Percentiles rank a stretch among this genome's conserved stretches.
Conservation (phyloP, 1,140 invertebrate species). For the Drosophila melanica region DNA sequence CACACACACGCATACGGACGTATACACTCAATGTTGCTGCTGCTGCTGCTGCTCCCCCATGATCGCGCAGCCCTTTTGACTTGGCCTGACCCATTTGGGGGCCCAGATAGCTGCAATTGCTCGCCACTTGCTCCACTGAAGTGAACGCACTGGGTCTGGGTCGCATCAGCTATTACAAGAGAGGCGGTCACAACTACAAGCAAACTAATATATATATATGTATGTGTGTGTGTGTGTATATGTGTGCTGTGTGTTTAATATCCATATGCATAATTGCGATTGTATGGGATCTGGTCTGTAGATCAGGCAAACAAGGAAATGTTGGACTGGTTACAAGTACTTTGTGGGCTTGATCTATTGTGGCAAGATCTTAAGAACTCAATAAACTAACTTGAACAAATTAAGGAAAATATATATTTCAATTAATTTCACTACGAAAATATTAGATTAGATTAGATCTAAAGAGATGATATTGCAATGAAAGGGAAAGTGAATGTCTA, state of each 20-base stretch:
- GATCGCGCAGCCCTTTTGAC: conserved; percentile 77
- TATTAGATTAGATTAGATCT: too few species aligned
- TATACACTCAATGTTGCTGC: conserved; percentile 25
- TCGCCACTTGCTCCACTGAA: conserved; percentile 48
- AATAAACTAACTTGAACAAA: too few species aligned
- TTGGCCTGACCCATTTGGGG: conserved; percentile 74
- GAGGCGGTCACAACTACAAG: conserved; percentile 28
- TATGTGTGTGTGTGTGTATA: conserved; percentile 8
- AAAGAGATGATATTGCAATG: too few species aligned
- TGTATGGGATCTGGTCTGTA: conserved; percentile 11
- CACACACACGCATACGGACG: conserved; percentile 23
- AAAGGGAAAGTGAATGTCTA: too few species aligned
- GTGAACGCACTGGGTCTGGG: conserved; percentile 74
- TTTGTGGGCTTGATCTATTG: too few species aligned
- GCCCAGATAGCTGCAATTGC: conserved; percentile 55
- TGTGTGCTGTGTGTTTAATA: conserved; percentile 2
- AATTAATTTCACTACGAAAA: too few species aligned
- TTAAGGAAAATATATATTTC: too few species aligned
- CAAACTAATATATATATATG: neutral
- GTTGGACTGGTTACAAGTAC: neutral
- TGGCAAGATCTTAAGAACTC: too few species aligned
- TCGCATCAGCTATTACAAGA: conserved; percentile 54
- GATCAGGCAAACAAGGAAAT: conserved; percentile 37
- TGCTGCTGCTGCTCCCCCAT: conserved; percentile 40
- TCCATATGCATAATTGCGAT: conserved; percentile 2